Percentiles rank a stretch among this genome's conserved stretches.
Conservation (phyloP, 2,888 invertebrate genomes). For the Pelosia muscerda region DNA sequence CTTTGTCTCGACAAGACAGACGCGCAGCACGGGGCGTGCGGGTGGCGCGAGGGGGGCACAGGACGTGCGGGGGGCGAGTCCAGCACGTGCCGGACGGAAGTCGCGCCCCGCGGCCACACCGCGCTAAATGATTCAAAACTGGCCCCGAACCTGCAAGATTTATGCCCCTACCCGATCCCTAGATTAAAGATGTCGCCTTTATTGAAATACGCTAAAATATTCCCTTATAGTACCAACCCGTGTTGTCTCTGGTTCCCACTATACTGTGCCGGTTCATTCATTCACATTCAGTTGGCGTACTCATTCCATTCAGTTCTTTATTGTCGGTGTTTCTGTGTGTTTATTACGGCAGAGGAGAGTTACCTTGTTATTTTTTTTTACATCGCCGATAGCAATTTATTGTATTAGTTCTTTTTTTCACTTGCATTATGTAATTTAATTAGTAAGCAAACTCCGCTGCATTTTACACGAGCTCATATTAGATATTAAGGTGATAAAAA, state of each 20-base stretch:
- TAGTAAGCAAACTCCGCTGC: too few relatives aligned
- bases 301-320: slow-evolving; percentile 78
- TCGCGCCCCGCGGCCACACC: slow-evolving; percentile 78
- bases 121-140: slow-evolving; percentile 87
- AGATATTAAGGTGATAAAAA: too few relatives aligned
- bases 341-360: slow-evolving; percentile 62
- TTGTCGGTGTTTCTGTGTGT: slow-evolving; percentile 77
- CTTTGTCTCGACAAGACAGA: slow-evolving; percentile 87
- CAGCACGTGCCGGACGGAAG: slow-evolving; percentile 85
- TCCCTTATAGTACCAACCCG: slow-evolving; percentile 25
- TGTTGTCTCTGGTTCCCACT: slow-evolving; percentile 27
- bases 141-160: slow-evolving; percentile 85
- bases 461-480: too few relatives aligned
- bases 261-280: slow-evolving; percentile 54
- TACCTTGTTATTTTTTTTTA: slow-evolving; percentile 61
- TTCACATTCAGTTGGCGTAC: slow-evolving; percentile 74
- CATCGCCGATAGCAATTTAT: slow-evolving; percentile 49
- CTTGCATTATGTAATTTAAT: background rate
- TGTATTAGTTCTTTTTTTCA: slow-evolving; percentile 33
- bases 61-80: slow-evolving; percentile 57
- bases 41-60: slow-evolving; percentile 54
- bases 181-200: slow-evolving; percentile 86
- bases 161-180: slow-evolving; percentile 85
- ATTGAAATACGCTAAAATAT: slow-evolving; percentile 83
- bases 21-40: slow-evolving; percentile 68